Conservation (phyloP, 2,888 invertebrate species). For the Ophioninae sp. region DNA sequence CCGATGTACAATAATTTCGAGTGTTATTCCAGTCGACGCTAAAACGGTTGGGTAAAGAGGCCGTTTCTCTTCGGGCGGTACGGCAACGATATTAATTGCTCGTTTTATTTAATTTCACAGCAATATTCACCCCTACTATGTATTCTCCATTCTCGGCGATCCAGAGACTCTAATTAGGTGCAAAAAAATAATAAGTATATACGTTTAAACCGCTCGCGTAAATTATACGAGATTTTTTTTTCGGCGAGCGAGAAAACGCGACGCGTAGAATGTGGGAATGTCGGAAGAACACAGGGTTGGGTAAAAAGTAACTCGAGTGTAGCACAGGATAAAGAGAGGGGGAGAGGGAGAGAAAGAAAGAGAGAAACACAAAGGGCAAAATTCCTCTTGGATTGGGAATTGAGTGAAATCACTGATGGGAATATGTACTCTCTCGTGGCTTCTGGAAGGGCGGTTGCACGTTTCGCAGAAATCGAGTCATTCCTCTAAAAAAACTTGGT, state of each 20-base stretch:
- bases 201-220: constrained; percentile 44
- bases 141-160: not conserved
- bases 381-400: not conserved
- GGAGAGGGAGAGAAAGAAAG: not conserved
- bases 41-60: not conserved
- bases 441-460: not conserved
- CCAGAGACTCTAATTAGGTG: constrained; percentile 57
- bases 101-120: not conserved
- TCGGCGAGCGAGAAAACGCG: constrained; percentile 51
- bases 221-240: constrained; percentile 49
- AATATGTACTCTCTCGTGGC: not conserved
- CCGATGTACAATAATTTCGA: not conserved
- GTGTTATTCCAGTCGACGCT: not conserved
- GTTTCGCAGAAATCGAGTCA: not conserved
- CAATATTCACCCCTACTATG: not conserved
- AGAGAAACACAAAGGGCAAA: not conserved
- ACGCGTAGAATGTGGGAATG: constrained; percentile 28
- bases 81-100: not conserved
- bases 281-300: constrained; percentile 11
- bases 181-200: constrained; percentile 28
- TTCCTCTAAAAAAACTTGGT: not conserved
- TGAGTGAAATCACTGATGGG: constrained; percentile 4
- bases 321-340: not conserved
- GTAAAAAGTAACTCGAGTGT: not conserved
- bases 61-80: not conserved